phyloP scores from a whole-genome alignment of 2,888 invertebrate genomes.

The Macaria liturata region DNA sequence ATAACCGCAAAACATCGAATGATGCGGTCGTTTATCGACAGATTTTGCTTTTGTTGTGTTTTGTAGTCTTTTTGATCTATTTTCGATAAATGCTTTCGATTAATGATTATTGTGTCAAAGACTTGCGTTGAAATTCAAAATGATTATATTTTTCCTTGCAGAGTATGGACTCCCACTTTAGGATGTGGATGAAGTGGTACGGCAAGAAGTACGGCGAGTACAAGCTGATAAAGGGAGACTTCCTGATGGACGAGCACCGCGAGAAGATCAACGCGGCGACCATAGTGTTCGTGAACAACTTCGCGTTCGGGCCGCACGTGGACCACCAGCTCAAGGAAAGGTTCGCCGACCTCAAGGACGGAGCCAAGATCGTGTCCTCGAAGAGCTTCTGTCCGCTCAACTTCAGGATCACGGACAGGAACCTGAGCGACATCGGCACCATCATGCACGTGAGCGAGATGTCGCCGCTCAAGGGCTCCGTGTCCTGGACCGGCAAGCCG shows the following conservation, averaged over 20 bases:
- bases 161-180: conserved; percentile 95
- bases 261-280: conserved; percentile 97
- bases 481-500: conserved; percentile 99
- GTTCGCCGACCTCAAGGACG: conserved; percentile 97
- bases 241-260: conserved; percentile 94
- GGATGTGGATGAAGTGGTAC: conserved; percentile 99
- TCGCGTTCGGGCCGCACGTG: conserved; percentile 98
- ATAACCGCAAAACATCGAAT: too few species aligned
- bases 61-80: too few species aligned
- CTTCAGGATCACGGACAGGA: conserved; percentile 98
- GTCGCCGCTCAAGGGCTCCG: conserved; percentile 96
- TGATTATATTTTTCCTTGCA: conserved; percentile 58
- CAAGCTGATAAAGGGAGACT: conserved; percentile 96
- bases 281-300: conserved; percentile 99
- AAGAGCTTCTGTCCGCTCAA: conserved; percentile 99
- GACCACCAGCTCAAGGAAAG: conserved; percentile 98
- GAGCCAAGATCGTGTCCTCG: conserved; percentile 98
- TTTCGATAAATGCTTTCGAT: too few species aligned
- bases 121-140: too few species aligned
- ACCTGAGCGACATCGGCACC: conserved; percentile 98
- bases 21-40: too few species aligned
- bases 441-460: conserved; percentile 99
- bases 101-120: too few species aligned
- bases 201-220: conserved; percentile 97
- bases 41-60: too few species aligned